These are phyloP conservation scores for Sitta europaea DNA, from an alignment of 2,113 vertebrate species.

Conservation along the genomic window DNA sequence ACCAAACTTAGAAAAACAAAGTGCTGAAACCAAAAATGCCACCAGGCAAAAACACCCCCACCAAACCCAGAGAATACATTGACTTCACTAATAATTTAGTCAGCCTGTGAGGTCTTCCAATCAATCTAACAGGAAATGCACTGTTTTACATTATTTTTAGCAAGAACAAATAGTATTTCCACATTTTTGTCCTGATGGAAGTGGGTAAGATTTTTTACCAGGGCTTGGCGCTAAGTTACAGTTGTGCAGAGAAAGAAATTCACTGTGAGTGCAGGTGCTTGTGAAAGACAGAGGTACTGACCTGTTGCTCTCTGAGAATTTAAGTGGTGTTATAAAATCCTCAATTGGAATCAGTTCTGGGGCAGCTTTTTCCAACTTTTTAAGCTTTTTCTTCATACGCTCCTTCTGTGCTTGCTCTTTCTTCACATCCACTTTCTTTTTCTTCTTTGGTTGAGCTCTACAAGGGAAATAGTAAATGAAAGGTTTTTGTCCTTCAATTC, in stretches of 20 bases:
- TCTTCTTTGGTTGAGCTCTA: slow-evolving; percentile 91
- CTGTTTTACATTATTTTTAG: background rate
- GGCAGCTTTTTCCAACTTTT: slow-evolving; percentile 82
- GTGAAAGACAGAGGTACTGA: slow-evolving; percentile 2
- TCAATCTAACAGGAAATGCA: background rate
- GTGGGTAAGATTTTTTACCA: background rate
- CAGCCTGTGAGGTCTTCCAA: background rate
- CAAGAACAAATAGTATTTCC: background rate
- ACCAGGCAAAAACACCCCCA: accelerated
- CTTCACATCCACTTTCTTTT: slow-evolving; percentile 88
- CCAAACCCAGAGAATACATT: background rate
- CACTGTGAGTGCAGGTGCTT: background rate
- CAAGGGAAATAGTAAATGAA: background rate
- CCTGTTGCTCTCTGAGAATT: slow-evolving; percentile 81
- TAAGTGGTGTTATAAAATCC: slow-evolving; percentile 80
- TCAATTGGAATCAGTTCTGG: slow-evolving; percentile 93
- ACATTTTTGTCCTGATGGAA: background rate
- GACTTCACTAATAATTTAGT: background rate
- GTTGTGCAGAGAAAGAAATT: background rate
- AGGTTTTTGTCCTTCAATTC: background rate
- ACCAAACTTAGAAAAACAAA: background rate
- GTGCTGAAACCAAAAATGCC: background rate
- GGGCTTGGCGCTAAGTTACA: background rate
- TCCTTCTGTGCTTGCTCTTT: slow-evolving; percentile 82
- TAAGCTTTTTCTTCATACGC: slow-evolving; percentile 88